Conservation (phyloP, 2,797 vertebrate species). For the Ctenopoma multispine region DNA sequence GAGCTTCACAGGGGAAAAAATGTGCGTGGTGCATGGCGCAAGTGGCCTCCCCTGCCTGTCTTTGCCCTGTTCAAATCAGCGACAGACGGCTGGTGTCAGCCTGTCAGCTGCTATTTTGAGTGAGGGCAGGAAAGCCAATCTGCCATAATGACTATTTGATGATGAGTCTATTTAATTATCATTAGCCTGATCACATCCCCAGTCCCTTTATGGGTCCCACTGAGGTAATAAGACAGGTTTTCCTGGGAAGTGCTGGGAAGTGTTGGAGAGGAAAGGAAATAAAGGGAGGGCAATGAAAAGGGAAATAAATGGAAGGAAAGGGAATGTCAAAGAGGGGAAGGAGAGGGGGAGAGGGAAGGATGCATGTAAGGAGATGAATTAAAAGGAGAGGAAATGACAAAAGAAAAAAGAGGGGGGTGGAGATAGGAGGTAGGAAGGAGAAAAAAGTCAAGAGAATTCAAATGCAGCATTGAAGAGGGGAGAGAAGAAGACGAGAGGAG, state of each 20-base stretch:
- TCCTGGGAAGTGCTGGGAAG: slow-evolving; percentile 12
- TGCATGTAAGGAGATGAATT: not conserved
- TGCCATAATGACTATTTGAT: slow-evolving; percentile 69
- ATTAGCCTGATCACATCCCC: slow-evolving; percentile 57
- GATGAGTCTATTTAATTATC: slow-evolving; percentile 71
- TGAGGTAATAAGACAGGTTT: slow-evolving; percentile 54
- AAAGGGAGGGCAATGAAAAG: not conserved
- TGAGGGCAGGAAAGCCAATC: slow-evolving; percentile 53
- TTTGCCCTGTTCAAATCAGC: slow-evolving; percentile 36
- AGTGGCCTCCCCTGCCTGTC: not conserved
- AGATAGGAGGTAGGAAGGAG: too few species aligned
- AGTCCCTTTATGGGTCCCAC: slow-evolving; percentile 59
- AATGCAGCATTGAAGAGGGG: not conserved
- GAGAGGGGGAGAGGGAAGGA: not conserved
- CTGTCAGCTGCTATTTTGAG: slow-evolving; percentile 55
- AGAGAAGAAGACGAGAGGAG: not conserved
- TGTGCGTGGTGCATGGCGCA: not conserved
- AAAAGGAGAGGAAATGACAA: too few species aligned
- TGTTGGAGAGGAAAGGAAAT: not conserved
- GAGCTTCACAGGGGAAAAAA: too few species aligned
- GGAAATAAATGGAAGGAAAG: not conserved
- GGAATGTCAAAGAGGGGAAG: not conserved
- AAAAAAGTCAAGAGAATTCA: not conserved
- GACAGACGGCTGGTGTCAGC: slow-evolving; percentile 57
- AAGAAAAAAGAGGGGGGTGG: too few species aligned